Evolutionary conservation across 2,797 vertebrate genomes (phyloP).

Genomic region (Melanotaenia boesemani): DNA sequence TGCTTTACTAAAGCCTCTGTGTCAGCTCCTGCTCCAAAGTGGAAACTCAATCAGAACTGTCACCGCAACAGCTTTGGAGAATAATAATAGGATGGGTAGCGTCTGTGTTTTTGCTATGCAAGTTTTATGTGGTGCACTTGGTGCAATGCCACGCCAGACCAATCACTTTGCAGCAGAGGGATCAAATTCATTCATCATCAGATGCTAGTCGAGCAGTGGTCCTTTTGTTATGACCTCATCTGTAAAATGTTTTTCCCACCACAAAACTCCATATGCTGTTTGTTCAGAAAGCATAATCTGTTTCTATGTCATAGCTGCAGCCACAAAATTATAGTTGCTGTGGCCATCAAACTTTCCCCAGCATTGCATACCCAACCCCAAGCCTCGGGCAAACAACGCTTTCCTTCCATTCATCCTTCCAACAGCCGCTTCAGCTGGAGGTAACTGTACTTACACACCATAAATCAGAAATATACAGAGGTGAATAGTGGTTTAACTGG

Average conservation of each 20-base stretch:
- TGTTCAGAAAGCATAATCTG: conserved; percentile 73
- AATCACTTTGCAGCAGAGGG: conserved; percentile 58
- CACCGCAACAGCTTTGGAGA: conserved; percentile 47
- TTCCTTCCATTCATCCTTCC: conserved; percentile 78
- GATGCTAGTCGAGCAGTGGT: conserved; percentile 57
- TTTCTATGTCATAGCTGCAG: conserved; percentile 72
- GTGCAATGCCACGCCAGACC: conserved; percentile 49
- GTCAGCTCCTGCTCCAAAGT: conserved; percentile 65
- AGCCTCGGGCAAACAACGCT: conserved; percentile 68
- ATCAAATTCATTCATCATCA: conserved; percentile 73
- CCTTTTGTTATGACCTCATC: conserved; percentile 80
- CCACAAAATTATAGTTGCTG: conserved; percentile 75
- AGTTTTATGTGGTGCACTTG: conserved; percentile 36
- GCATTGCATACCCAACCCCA: conserved; percentile 52
- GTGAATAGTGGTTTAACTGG: conserved; percentile 22
- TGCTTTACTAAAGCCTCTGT: conserved; percentile 71
- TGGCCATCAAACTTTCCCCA: conserved; percentile 59
- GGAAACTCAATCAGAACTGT: conserved; percentile 73
- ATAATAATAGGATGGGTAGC: conserved; percentile 65
- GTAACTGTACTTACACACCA: conserved; percentile 66
- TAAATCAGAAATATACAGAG: conserved; percentile 71
- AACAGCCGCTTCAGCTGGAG: conserved; percentile 60
- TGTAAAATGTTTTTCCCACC: conserved; percentile 73
- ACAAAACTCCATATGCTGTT: conserved; percentile 70
- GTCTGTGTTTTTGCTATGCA: conserved; percentile 32